These are phyloP conservation scores for Ips nitidus DNA, from an alignment of 1,140 invertebrate genomes.

Conservation along the genomic window DNA sequence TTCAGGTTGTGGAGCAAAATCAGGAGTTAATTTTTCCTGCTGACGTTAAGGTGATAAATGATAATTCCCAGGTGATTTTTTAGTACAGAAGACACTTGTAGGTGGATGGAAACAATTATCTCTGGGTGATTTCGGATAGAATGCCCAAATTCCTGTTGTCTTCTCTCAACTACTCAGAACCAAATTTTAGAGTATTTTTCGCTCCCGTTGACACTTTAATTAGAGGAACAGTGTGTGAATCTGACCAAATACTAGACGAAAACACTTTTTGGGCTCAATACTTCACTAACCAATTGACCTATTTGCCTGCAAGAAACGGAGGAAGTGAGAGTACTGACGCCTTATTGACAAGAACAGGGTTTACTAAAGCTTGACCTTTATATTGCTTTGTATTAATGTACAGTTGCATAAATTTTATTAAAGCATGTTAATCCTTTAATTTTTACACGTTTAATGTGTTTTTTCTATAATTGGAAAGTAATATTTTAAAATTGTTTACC, in stretches of 20 bases:
- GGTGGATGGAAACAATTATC: slow-evolving; percentile 63
- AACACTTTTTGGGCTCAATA: background rate
- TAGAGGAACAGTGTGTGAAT: slow-evolving; percentile 70
- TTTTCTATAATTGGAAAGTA: no score
- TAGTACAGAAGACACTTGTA: slow-evolving; percentile 6
- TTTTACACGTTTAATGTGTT: no score
- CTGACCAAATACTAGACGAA: background rate
- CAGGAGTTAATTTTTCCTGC: slow-evolving; percentile 76
- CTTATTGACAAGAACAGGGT: background rate
- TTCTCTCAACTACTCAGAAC: slow-evolving; percentile 71
- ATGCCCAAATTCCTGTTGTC: slow-evolving; percentile 76
- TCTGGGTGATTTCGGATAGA: slow-evolving; percentile 78
- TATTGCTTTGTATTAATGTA: no score
- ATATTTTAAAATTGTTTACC: no score
- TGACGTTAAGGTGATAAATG: slow-evolving; percentile 62
- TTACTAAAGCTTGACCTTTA: background rate
- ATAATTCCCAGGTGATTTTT: background rate
- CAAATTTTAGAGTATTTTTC: slow-evolving; percentile 76
- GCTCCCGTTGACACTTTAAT: slow-evolving; percentile 65
- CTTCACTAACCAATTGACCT: background rate
- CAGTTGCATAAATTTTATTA: no score
- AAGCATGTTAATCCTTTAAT: no score
- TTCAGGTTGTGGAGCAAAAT: slow-evolving; percentile 71
- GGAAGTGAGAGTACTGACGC: background rate
- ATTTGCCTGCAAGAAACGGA: background rate